Percentiles rank a stretch among this genome's conserved stretches.
Conservation (phyloP, 2,113 vertebrate genomes). For the Ariopsis seemanni region DNA sequence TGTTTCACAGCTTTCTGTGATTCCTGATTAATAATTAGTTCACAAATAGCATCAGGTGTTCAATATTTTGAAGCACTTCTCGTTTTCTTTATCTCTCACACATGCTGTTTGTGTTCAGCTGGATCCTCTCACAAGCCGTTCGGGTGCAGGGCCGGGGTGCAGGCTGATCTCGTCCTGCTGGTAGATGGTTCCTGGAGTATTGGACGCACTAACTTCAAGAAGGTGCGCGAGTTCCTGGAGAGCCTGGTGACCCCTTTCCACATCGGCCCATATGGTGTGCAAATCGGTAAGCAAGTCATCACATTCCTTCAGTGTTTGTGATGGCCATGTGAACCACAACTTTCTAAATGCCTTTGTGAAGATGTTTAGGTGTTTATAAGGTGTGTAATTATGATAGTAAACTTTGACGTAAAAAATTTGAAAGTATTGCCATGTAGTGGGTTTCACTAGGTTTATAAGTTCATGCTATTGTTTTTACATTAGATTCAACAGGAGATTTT, state of each 20-base stretch:
- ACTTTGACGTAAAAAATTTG: not conserved
- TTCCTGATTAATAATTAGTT: not conserved
- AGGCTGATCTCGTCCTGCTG: conserved; percentile 79
- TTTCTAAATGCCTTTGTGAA: not conserved
- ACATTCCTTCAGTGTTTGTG: not conserved
- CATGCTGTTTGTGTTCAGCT: conserved; percentile 45
- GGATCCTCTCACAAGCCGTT: conserved; percentile 69
- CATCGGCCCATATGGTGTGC: conserved; percentile 79
- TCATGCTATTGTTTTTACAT: not conserved
- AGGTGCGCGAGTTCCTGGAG: conserved; percentile 87
- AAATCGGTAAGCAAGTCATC: conserved; percentile 76
- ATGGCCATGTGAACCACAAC: not conserved
- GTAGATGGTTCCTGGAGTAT: conserved; percentile 97
- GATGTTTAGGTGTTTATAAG: not conserved
- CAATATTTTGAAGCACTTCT: not conserved
- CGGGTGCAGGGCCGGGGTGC: conserved; percentile 70
- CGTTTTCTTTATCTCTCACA: not conserved
- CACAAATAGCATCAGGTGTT: not conserved
- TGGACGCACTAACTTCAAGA: conserved; percentile 86
- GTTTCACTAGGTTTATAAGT: not conserved
- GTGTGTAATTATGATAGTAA: not conserved
- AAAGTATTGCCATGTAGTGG: not conserved
- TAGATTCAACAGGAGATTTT: not conserved
- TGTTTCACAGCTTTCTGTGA: not conserved
- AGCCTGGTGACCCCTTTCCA: conserved; percentile 81